Evolutionary conservation across 2,888 invertebrate species (phyloP), one percentile per base, ranked within the genome.

Genomic region (Agrotis exclamationis): DNA sequence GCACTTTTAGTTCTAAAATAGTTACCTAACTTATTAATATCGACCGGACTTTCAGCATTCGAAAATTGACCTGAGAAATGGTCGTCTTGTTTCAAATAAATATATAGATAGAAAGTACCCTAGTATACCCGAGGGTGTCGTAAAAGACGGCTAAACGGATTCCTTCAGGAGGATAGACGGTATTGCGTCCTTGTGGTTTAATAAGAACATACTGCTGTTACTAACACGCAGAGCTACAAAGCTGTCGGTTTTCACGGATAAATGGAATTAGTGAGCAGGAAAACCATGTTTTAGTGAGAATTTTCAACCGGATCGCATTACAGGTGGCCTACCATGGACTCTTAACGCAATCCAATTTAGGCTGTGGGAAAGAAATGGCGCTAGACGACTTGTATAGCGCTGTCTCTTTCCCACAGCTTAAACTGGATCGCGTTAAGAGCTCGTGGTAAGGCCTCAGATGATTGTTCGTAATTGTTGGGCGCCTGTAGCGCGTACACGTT

Each of bases 11-110:
- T 54, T 72, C 59, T 66, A 57, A 59, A 59, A 69, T 56, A 76
- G 63, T 73, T 79, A 53, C 39, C 47, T 67, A 63, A 82, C n/a
- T n/a, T n/a, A n/a, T 78, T 67, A 63, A 76, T 76, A 77, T 81
- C 54, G 70, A 76, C 47, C 57, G 44, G 33, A 62, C 53, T 58
- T 62, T 45, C 44, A 45, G 80, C 48, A 24, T 44, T 22, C 44
- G 54, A 80, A 67, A 67, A 6, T 76, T 64, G 48, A 39, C 24
- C 79, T 73, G 48, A 53, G 24, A 20, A 58, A 79, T 53, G 18
- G 24, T 45, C 45, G 24, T 47, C 51, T 60, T 45, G 28, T 56
- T 20, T 24, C 28, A 18, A 18, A 45, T 20, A 51, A 51, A 54
- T 18, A 53, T 51, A 44, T 18, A 79, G 44, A 24, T 24, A 44